Evolutionary conservation across 1,140 invertebrate genomes (phyloP).

Genomic region (Acromyrmex charruanus): DNA sequence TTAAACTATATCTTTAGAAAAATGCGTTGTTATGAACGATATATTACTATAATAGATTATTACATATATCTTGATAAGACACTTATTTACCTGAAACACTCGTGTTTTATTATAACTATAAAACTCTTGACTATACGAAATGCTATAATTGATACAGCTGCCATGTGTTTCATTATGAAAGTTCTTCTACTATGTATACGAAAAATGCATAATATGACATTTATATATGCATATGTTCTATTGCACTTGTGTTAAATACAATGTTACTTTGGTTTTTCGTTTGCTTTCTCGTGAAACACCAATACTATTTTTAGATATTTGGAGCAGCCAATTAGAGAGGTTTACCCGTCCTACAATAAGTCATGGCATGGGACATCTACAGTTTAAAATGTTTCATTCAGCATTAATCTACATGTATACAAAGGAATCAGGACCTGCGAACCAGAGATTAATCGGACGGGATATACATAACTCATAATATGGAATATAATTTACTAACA

Average conservation of each 20-base stretch:
- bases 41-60: slow-evolving; percentile 63
- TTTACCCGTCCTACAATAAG: slow-evolving; percentile 68
- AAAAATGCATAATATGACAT: slow-evolving; percentile 66
- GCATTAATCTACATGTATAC: slow-evolving; percentile 68
- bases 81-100: slow-evolving; percentile 69
- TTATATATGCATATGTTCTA: slow-evolving; percentile 71
- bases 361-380: slow-evolving; percentile 57
- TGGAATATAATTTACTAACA: slow-evolving; percentile 58
- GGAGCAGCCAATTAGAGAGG: slow-evolving; percentile 72
- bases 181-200: slow-evolving; percentile 70
- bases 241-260: slow-evolving; percentile 74
- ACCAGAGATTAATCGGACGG: slow-evolving; percentile 67
- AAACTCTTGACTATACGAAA: slow-evolving; percentile 68
- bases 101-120: slow-evolving; percentile 61
- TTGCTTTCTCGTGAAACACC: slow-evolving; percentile 75
- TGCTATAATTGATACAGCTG: slow-evolving; percentile 64
- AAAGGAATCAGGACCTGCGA: slow-evolving; percentile 71
- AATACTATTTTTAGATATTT: slow-evolving; percentile 76
- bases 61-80: slow-evolving; percentile 68
- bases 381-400: slow-evolving; percentile 71
- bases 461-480: slow-evolving; percentile 53
- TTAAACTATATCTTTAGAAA: slow-evolving; percentile 71
- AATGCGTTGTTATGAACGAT: slow-evolving; percentile 70
- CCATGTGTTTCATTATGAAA: slow-evolving; percentile 69
- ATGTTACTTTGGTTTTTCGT: slow-evolving; percentile 72